These are phyloP conservation scores for Sebastes hubbsi DNA, from an alignment of 2,797 vertebrate species.

Conservation along the genomic window DNA sequence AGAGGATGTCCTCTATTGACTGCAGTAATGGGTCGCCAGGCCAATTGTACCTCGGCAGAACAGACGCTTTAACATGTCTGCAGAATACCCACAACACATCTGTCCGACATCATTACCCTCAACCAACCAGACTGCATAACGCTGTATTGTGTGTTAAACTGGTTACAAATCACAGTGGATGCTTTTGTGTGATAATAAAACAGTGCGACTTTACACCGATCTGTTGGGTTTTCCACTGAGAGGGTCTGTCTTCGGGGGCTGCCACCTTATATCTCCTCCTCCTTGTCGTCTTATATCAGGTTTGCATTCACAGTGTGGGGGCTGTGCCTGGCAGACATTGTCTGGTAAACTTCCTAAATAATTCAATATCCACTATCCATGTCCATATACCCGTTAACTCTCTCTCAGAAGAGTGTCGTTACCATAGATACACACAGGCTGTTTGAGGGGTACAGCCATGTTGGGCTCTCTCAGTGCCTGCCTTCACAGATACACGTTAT, in stretches of 20 bases:
- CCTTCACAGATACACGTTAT: background rate
- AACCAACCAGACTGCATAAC: background rate
- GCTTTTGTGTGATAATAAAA: slow-evolving; percentile 13
- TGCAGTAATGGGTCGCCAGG: slow-evolving; percentile 8
- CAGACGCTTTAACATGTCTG: slow-evolving; percentile 5
- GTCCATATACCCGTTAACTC: slow-evolving; percentile 48
- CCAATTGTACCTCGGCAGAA: slow-evolving; percentile 8
- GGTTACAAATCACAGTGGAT: background rate
- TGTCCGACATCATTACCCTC: background rate
- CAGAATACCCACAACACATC: slow-evolving; percentile 13
- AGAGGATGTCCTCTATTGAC: slow-evolving; percentile 31
- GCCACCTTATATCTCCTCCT: slow-evolving; percentile 27
- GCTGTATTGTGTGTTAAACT: background rate
- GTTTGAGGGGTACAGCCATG: slow-evolving; percentile 11
- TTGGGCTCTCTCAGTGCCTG: background rate
- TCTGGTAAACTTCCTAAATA: slow-evolving; percentile 70
- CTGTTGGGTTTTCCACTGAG: slow-evolving; percentile 24
- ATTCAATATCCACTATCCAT: slow-evolving; percentile 65
- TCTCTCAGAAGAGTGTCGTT: slow-evolving; percentile 39
- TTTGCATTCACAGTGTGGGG: slow-evolving; percentile 48
- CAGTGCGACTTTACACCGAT: background rate
- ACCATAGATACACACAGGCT: slow-evolving; percentile 41
- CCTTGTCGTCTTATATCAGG: slow-evolving; percentile 44
- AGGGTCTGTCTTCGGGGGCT: slow-evolving; percentile 8
- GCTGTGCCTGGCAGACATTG: slow-evolving; percentile 46